Evolutionary conservation across 2,888 invertebrate species (phyloP).

Genomic region (Rotaria magnacalcarata): DNA sequence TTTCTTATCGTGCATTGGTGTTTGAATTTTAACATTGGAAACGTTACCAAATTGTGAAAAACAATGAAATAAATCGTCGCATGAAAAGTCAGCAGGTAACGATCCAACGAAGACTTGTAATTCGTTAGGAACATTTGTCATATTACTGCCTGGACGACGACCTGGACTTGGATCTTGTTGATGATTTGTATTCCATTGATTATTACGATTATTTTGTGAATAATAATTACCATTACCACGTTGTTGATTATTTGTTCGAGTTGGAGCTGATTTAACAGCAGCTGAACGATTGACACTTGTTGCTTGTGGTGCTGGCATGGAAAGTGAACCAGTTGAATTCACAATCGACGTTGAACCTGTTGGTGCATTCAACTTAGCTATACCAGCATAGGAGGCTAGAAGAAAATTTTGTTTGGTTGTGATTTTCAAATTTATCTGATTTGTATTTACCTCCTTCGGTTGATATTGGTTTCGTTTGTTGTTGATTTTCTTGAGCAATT

Average conservation of each 20-base stretch:
- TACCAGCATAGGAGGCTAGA: neutral
- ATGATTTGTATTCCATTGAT: neutral
- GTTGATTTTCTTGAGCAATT: neutral
- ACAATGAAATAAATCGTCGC: neutral
- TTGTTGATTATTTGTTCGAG: neutral
- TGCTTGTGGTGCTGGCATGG: neutral
- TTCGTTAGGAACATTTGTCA: neutral
- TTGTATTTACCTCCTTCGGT: no score
- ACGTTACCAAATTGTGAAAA: neutral
- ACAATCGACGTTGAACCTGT: neutral
- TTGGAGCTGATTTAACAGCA: neutral
- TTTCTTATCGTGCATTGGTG: neutral
- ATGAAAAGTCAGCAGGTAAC: neutral
- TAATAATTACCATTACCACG: neutral
- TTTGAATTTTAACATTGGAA: neutral
- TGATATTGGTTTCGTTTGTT: neutral
- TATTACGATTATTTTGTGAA: neutral
- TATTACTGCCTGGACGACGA: neutral
- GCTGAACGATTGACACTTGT: neutral
- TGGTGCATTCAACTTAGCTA: neutral
- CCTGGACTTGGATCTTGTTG: neutral
- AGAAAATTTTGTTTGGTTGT: no score
- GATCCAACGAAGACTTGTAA: slow-evolving; percentile 16
- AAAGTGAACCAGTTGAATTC: neutral
- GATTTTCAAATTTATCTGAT: no score